Conservation (phyloP, 1,140 invertebrate genomes). For the Mercenaria mercenaria region DNA sequence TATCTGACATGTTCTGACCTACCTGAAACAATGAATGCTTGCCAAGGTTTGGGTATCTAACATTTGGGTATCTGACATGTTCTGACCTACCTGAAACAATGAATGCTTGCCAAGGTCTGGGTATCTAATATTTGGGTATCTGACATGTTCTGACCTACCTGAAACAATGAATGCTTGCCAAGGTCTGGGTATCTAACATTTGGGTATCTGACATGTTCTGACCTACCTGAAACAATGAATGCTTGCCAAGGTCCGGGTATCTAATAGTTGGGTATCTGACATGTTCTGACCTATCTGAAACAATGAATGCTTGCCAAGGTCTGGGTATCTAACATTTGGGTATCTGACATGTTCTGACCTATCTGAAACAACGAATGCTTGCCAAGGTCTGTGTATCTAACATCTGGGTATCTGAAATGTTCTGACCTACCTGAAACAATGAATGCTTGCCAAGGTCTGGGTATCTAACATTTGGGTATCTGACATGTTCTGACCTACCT, state of each 20-base stretch:
- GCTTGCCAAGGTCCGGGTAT: constrained; percentile 82
- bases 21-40: no score
- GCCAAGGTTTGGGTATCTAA: no score
- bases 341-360: constrained; percentile 2
- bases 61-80: no score
- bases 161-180: constrained; percentile 80
- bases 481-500: constrained; percentile 89
- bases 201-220: no score
- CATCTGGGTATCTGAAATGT: no score
- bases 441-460: constrained; percentile 83
- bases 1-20: no score
- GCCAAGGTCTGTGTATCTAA: constrained; percentile 86
- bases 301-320: constrained; percentile 80
- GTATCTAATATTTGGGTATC: no score
- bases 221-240: constrained; percentile 83
- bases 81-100: no score
- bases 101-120: no score
- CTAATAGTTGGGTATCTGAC: no score
- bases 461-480: constrained; percentile 88
- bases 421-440: constrained; percentile 82
- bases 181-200: constrained; percentile 87
- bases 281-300: constrained; percentile 84
- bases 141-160: no score
- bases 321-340: constrained; percentile 87
- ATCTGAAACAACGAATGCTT: constrained; percentile 84